Evolutionary conservation across 2,888 invertebrate genomes (phyloP).

Genomic region (Loripinus fragilis): DNA sequence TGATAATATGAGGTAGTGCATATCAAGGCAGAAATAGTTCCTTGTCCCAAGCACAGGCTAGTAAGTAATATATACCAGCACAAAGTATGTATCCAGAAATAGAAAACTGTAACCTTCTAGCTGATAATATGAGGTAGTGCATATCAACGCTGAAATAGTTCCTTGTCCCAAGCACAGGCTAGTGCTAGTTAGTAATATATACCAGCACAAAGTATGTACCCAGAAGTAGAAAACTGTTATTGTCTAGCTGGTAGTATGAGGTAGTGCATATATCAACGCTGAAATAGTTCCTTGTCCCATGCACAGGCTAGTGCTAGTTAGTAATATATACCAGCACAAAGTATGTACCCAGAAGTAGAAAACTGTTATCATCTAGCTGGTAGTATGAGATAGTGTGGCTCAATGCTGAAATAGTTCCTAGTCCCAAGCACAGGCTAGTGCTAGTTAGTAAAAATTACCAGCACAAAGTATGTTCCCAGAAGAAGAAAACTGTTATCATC

Average conservation of each 20-base stretch:
- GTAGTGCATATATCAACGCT: not conserved
- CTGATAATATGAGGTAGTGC: not conserved
- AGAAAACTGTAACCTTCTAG: not conserved
- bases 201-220: not conserved
- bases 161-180: constrained; percentile 10
- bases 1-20: no score
- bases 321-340: not conserved
- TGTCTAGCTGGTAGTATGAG: not conserved
- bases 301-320: constrained; percentile 5
- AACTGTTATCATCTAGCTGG: not conserved
- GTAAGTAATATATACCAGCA: no score
- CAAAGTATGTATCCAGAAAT: not conserved
- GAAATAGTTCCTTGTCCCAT: not conserved
- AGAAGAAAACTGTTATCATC: not conserved
- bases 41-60: no score
- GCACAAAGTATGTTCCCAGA: not conserved
- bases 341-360: not conserved
- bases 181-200: not conserved
- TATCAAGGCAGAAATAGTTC: no score
- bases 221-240: not conserved
- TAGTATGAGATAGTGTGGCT: not conserved
- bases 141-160: not conserved
- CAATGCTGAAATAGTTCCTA: not conserved
- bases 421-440: no score
- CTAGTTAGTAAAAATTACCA: no score